Conservation (phyloP, 2,888 invertebrate genomes). For the Gari tellinella region DNA sequence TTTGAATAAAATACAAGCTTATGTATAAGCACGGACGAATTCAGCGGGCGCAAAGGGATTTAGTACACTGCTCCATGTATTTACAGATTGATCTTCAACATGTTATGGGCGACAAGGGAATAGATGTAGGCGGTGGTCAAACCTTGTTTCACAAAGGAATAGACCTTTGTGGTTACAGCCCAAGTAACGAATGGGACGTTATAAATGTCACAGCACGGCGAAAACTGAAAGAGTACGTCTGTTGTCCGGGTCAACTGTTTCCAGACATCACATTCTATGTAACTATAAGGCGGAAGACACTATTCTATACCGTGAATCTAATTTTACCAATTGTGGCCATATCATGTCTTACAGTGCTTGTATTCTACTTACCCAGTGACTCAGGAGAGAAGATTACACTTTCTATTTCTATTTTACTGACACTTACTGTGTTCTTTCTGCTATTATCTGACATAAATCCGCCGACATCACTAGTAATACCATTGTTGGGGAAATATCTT, state of each 20-base stretch:
- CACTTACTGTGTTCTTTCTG: slow-evolving; percentile 99
- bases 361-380: slow-evolving; percentile 98
- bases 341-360: slow-evolving; percentile 96
- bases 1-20: no score
- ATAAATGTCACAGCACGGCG: slow-evolving; percentile 87
- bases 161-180: slow-evolving; percentile 82
- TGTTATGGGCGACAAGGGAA: slow-evolving; percentile 15
- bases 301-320: slow-evolving; percentile 98
- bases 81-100: slow-evolving; percentile 35
- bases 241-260: slow-evolving; percentile 81
- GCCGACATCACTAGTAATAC: slow-evolving; percentile 98
- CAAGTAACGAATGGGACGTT: slow-evolving; percentile 82
- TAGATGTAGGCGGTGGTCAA: slow-evolving; percentile 8
- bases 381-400: slow-evolving; percentile 99
- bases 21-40: no score
- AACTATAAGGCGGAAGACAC: slow-evolving; percentile 86
- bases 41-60: no score
- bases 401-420: slow-evolving; percentile 97
- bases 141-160: slow-evolving; percentile 70
- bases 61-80: no score
- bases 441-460: slow-evolving; percentile 99
- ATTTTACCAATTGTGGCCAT: slow-evolving; percentile 98
- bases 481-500: slow-evolving; percentile 95
- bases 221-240: slow-evolving; percentile 86
- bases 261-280: slow-evolving; percentile 84